Percentiles rank a stretch among this genome's conserved stretches.
phyloP scores from a whole-genome alignment of 64 coral and sea anemone genomes.

The Stichodactyla helianthus region DNA sequence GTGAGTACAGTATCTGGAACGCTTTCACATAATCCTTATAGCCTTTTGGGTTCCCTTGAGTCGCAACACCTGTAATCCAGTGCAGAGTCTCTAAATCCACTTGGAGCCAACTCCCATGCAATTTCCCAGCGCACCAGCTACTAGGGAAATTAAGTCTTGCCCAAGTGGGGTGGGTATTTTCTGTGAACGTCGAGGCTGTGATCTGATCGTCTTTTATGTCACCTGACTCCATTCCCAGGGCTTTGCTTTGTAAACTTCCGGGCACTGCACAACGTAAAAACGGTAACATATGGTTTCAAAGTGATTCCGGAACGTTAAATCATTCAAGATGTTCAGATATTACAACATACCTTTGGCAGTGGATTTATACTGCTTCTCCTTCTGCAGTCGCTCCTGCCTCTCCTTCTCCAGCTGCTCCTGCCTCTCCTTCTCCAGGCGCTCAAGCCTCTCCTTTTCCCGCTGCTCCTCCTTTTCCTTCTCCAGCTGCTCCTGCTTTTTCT shows the following conservation, averaged over 20 bases:
- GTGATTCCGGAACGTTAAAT: too few relatives aligned
- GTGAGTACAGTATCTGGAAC: constrained; percentile 31
- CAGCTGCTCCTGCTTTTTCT: neutral
- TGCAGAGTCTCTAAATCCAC: constrained; percentile 38
- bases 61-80: constrained; percentile 40
- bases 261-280: neutral
- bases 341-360: too few relatives aligned
- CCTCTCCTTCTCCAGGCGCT: neutral
- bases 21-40: constrained; percentile 44
- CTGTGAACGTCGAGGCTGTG: constrained; percentile 29
- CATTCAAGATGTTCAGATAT: too few relatives aligned
- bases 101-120: constrained; percentile 25
- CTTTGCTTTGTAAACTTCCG: neutral
- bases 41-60: constrained; percentile 44
- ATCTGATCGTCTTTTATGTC: constrained; percentile 36
- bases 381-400: neutral
- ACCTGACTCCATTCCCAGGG: constrained; percentile 28
- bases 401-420: neutral
- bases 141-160: constrained; percentile 25
- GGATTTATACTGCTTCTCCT: neutral
- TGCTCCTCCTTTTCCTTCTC: neutral
- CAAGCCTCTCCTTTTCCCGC: neutral
- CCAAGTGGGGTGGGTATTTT: constrained; percentile 1
- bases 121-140: constrained; percentile 33
- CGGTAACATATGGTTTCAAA: neutral